These are phyloP conservation scores for Danionella dracula DNA, from an alignment of 2,797 vertebrate genomes.

Conservation along the genomic window DNA sequence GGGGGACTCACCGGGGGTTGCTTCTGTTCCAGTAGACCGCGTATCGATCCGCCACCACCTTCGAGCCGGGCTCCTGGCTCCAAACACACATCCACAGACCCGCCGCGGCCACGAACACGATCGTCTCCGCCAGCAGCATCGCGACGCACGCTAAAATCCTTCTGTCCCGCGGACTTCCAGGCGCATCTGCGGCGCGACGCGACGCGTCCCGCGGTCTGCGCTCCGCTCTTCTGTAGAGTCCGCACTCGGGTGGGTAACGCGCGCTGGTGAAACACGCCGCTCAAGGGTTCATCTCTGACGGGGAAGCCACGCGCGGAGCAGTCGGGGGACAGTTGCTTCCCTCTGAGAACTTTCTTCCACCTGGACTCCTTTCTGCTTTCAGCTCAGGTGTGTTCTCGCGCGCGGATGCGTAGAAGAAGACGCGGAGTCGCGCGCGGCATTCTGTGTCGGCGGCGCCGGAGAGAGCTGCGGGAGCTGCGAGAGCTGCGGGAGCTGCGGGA, in stretches of 20 bases:
- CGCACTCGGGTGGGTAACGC: conserved; percentile 15
- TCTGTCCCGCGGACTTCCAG: conserved; percentile 27
- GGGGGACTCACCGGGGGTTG: conserved; percentile 87
- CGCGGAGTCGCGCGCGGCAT: conserved; percentile 56
- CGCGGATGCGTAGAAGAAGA: conserved; percentile 53
- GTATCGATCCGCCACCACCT: conserved; percentile 95
- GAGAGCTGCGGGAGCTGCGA: conserved; percentile 40
- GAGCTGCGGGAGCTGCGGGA: conserved; percentile 50
- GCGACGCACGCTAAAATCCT: conserved; percentile 63
- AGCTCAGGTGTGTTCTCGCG: too few relatives aligned
- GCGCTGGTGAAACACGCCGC: too few relatives aligned
- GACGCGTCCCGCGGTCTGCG: too few relatives aligned
- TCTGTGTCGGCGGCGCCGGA: conserved; percentile 60
- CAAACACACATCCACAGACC: conserved; percentile 89
- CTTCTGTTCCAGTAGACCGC: conserved; percentile 98
- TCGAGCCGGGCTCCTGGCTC: conserved; percentile 93
- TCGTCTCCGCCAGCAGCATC: conserved; percentile 97
- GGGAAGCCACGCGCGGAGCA: too few relatives aligned
- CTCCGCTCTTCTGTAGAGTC: background rate
- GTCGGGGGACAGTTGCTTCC: too few relatives aligned
- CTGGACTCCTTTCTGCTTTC: too few relatives aligned
- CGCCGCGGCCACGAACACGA: conserved; percentile 85
- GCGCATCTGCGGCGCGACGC: conserved; percentile 31
- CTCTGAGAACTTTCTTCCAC: too few relatives aligned
- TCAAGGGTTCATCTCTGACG: too few relatives aligned